Conservation (phyloP, 2,888 invertebrate species). For the Drosophila leonis region DNA sequence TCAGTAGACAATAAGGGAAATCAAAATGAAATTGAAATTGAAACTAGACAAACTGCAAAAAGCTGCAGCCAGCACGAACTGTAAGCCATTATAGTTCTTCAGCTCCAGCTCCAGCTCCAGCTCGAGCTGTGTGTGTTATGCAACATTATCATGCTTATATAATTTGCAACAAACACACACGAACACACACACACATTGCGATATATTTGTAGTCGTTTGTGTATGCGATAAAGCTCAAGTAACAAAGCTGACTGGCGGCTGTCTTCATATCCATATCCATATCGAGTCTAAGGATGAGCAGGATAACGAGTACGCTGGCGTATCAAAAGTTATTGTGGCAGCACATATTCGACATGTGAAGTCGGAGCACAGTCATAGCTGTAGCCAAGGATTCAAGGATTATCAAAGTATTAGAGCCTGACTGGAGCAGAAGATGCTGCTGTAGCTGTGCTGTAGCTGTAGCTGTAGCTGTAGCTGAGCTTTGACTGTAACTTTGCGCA, state of each 20-base stretch:
- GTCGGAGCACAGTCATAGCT: slow-evolving; percentile 19
- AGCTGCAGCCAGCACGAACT: slow-evolving; percentile 37
- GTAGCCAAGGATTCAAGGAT: slow-evolving; percentile 64
- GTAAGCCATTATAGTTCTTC: slow-evolving; percentile 1
- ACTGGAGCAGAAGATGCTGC: slow-evolving; percentile 19
- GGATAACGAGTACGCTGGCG: slow-evolving; percentile 44
- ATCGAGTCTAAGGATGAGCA: slow-evolving; percentile 39
- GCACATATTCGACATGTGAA: slow-evolving; percentile 51
- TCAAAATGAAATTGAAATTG: slow-evolving; percentile 78
- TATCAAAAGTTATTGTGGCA: slow-evolving; percentile 77
- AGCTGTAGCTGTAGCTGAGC: slow-evolving; percentile 31
- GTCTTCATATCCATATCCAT: slow-evolving; percentile 43
- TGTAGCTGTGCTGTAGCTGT: slow-evolving; percentile 1
- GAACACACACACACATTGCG: slow-evolving; percentile 6
- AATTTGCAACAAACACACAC: slow-evolving; percentile 52
- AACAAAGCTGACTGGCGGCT: slow-evolving; percentile 73
- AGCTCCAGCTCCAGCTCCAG: slow-evolving; percentile 8
- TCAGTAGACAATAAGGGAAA: slow-evolving; percentile 68
- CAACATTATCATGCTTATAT: slow-evolving; percentile 75
- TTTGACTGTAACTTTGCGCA: slow-evolving; percentile 77
- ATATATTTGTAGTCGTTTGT: slow-evolving; percentile 38
- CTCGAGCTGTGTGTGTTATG: slow-evolving; percentile 46
- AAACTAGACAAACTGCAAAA: slow-evolving; percentile 78
- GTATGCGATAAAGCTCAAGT: slow-evolving; percentile 73
- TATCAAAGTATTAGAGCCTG: slow-evolving; percentile 76